Evolutionary conservation across 2,888 invertebrate species (phyloP), one percentile per base, ranked within the genome.

Genomic region (Auanema freiburgensis): DNA sequence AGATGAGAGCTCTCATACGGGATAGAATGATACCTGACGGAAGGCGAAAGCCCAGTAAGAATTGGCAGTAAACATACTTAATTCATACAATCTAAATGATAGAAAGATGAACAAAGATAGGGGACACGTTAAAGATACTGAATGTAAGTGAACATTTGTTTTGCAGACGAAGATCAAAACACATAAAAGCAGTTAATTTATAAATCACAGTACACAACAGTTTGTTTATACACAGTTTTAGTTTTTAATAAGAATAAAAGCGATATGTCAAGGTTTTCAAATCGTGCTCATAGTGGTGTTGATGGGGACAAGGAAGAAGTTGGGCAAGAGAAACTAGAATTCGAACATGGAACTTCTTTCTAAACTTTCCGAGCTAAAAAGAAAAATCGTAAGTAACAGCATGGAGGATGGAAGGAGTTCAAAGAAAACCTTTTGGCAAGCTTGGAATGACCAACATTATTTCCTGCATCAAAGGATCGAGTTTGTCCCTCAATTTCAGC

Each of bases 401-500:
- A 33, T 33, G 8, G 33, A 33, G 4, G 33, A 8, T 33, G 8
- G 33, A 33, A 33, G 3, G 21, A 18, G 46, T 46, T 46, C 18
- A 5, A 4, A 33, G 33, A 33, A 33, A 33, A 42, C 40, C 56
- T 24, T 16, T 43, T n/a, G 57, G 52, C 33, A 57, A 18, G 11
- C 1, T 33, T 21, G 46, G 57, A 25, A 57, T 44, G 49, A 33
- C 49, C 21, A 16, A 25, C 49, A 49, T 49, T 3, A 57, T 24
- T n/a, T 53, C 24, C n/a, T 23, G 18, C 11, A 46, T n/a, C 44
- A 69, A 53, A 11, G 72, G 67, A 10, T 46, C 25, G 6, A 72
- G 56, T 40, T 67, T 67, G 0, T 69, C 59, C 8, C 69, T 63
- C 41, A 67, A 21, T 18, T 61, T 41, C 3, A 71, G 53, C 55